phyloP scores from a whole-genome alignment of 2,888 invertebrate species.

The Chromoteleia sp. region DNA sequence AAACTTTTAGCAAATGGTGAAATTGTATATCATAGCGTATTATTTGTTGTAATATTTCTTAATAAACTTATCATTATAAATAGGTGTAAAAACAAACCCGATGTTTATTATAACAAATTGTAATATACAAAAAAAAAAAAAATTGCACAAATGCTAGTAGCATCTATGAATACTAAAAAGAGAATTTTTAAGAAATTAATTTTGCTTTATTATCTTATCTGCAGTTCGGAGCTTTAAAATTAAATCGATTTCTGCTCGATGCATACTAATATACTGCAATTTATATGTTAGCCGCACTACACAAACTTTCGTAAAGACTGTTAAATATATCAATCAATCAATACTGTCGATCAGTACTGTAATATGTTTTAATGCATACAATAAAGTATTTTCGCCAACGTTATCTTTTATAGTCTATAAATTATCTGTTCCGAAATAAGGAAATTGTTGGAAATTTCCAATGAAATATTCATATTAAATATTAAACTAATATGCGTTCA shows the following conservation, averaged over 20 bases:
- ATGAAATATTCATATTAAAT: too few relatives aligned
- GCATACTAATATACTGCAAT: constrained; percentile 35
- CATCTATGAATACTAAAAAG: constrained; percentile 30
- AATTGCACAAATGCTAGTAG: too few relatives aligned
- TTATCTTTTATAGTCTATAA: background rate
- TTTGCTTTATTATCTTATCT: constrained; percentile 50
- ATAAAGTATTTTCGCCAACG: background rate
- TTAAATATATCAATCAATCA: constrained; percentile 26
- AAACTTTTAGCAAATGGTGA: too few relatives aligned
- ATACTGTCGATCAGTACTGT: background rate
- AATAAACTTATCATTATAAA: too few relatives aligned
- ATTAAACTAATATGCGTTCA: too few relatives aligned
- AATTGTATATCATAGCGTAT: too few relatives aligned
- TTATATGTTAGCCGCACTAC: constrained; percentile 17
- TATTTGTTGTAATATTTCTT: too few relatives aligned
- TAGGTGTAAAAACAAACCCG: background rate
- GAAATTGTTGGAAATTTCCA: too few relatives aligned
- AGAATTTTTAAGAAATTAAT: constrained; percentile 29
- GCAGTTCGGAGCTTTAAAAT: constrained; percentile 28
- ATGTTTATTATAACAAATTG: background rate
- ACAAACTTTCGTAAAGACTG: constrained; percentile 4
- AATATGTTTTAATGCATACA: constrained; percentile 18
- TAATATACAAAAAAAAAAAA: background rate
- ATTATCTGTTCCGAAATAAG: background rate
- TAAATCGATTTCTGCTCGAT: constrained; percentile 43